Evolutionary conservation across 1,140 invertebrate species (phyloP).

Genomic region (Neodiprion lecontei): DNA sequence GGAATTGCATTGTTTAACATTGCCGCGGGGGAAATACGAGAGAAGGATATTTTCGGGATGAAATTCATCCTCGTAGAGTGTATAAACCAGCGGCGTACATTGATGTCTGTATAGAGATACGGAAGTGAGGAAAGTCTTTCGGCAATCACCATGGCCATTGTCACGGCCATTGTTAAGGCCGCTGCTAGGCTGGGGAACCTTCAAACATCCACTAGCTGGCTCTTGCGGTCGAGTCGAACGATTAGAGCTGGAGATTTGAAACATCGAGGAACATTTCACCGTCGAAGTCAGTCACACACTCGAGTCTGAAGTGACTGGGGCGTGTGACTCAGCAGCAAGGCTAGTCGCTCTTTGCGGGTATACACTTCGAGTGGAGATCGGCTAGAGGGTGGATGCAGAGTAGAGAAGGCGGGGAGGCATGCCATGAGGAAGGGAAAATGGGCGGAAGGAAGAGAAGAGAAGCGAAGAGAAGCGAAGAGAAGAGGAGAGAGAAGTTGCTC

Average conservation of each 20-base stretch:
- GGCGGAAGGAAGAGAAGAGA: not conserved
- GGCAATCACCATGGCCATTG: conserved; percentile 1
- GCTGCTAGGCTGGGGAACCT: not conserved
- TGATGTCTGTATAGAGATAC: not conserved
- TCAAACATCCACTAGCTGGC: not conserved
- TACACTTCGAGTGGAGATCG: not conserved
- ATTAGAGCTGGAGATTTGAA: not conserved
- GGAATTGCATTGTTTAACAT: no score
- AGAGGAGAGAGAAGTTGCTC: not conserved
- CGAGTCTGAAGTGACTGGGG: conserved; percentile 6
- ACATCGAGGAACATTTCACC: conserved; percentile 5
- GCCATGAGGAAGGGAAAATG: not conserved
- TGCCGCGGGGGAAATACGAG: no score
- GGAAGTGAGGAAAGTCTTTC: not conserved
- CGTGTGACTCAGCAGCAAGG: conserved; percentile 6
- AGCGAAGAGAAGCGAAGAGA: no score
- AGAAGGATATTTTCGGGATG: not conserved
- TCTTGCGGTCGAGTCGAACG: not conserved
- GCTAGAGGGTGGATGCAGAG: not conserved
- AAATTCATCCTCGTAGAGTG: no score
- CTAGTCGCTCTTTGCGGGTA: not conserved
- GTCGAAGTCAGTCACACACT: not conserved
- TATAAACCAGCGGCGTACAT: no score
- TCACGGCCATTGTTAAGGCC: not conserved
- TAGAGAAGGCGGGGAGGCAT: not conserved